Percentiles rank a stretch among this genome's conserved stretches.
Conservation (phyloP, 2,888 invertebrate species). For the Neoaliturus tenellus region DNA sequence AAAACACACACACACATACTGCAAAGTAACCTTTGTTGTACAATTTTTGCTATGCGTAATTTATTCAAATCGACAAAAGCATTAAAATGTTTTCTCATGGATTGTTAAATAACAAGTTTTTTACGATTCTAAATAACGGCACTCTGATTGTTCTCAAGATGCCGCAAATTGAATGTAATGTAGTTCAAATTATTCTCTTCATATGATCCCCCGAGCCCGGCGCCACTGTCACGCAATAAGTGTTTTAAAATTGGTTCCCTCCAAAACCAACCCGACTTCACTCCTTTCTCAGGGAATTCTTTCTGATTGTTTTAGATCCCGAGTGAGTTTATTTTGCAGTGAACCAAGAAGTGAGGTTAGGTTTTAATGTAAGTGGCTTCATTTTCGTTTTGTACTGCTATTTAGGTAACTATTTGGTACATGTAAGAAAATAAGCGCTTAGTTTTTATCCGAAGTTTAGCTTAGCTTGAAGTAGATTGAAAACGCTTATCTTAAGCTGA, state of each 20-base stretch:
- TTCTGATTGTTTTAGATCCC: conserved; percentile 9
- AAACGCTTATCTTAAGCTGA: no score
- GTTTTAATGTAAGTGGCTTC: background rate
- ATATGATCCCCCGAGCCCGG: conserved; percentile 24
- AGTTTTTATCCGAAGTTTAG: no score
- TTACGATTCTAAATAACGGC: background rate
- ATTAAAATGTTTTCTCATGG: no score
- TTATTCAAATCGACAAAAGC: no score
- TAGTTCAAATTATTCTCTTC: conserved; percentile 38
- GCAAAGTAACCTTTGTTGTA: no score
- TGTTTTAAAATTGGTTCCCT: conserved; percentile 41
- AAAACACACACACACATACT: no score
- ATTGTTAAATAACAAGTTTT: no score
- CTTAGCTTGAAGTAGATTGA: no score
- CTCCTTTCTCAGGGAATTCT: background rate
- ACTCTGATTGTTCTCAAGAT: background rate
- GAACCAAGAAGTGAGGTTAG: background rate
- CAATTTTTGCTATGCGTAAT: no score
- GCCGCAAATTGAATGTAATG: conserved; percentile 33
- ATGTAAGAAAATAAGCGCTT: no score
- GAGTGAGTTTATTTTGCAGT: background rate
- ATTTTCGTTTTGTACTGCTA: no score
- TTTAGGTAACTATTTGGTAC: no score
- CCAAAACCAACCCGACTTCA: conserved; percentile 13
- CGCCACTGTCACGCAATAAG: conserved; percentile 48